phyloP scores from a whole-genome alignment of 2,888 invertebrate genomes.

The Elaeidobius kamerunicus region DNA sequence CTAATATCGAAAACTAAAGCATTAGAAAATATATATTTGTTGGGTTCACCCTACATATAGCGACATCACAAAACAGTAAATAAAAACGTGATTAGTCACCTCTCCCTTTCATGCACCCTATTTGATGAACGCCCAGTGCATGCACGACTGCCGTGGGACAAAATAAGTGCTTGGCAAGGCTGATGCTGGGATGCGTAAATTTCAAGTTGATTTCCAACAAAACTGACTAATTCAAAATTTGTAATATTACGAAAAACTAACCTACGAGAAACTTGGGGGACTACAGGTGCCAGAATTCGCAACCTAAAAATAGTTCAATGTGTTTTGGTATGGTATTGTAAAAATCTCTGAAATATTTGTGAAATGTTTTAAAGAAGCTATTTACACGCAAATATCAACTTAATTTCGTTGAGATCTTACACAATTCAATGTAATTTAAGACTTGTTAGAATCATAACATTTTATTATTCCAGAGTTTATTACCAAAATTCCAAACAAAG shows the following conservation, averaged over 20 bases:
- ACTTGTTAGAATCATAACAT: too few species aligned
- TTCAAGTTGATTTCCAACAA: slow-evolving; percentile 23
- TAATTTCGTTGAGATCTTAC: too few species aligned
- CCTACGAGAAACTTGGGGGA: slow-evolving; percentile 22
- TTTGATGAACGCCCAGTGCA: neutral
- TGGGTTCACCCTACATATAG: neutral
- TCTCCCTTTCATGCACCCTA: slow-evolving; percentile 17
- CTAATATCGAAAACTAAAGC: neutral
- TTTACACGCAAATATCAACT: too few species aligned
- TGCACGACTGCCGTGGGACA: slow-evolving; percentile 16
- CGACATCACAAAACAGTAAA: neutral
- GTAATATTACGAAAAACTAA: slow-evolving; percentile 26
- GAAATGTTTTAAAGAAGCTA: too few species aligned
- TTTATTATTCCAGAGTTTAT: too few species aligned
- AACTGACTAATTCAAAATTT: slow-evolving; percentile 21
- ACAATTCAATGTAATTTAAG: too few species aligned
- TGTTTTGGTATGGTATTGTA: too few species aligned
- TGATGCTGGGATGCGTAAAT: slow-evolving; percentile 12
- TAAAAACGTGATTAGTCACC: slow-evolving; percentile 22
- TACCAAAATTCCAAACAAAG: too few species aligned
- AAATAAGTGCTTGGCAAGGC: slow-evolving; percentile 26
- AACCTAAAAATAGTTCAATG: slow-evolving; percentile 29
- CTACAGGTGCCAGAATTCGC: slow-evolving; percentile 19
- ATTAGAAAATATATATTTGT: neutral
- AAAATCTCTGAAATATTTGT: too few species aligned